Conservation (phyloP, 2,797 vertebrate species). For the Eulemur mongoz region DNA sequence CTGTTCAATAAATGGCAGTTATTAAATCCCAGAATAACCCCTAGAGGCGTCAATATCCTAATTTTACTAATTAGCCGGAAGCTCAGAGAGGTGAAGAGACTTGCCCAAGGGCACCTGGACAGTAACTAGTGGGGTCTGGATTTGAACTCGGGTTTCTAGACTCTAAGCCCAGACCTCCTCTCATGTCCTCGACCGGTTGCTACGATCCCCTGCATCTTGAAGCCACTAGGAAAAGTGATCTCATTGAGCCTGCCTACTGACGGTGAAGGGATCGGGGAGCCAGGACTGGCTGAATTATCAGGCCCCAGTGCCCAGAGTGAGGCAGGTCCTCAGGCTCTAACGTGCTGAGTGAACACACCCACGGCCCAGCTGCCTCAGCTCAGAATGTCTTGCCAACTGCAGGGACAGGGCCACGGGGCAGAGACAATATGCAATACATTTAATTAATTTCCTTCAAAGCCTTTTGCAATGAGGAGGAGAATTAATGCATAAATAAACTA, state of each 20-base stretch:
- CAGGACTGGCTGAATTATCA: background rate
- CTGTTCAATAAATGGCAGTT: no score
- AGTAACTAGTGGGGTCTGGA: background rate
- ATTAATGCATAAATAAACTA: background rate
- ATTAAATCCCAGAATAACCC: no score
- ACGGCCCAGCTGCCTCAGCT: background rate
- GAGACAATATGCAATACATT: background rate
- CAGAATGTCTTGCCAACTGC: background rate
- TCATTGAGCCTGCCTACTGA: background rate
- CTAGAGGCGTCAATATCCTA: fast-evolving
- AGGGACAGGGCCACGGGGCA: background rate
- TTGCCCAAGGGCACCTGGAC: background rate
- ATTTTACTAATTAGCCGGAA: background rate
- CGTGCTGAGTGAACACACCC: fast-evolving
- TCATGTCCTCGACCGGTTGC: background rate
- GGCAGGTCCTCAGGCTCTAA: background rate
- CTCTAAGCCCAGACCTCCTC: background rate
- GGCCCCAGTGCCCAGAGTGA: background rate
- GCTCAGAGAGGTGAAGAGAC: background rate
- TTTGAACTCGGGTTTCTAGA: background rate
- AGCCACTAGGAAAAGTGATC: background rate
- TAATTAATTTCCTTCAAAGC: conserved; percentile 4
- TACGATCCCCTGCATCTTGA: background rate
- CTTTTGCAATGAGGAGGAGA: background rate
- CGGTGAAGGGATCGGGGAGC: background rate